A percentile compares a stretch with the other conserved stretches of the same genome.
These are phyloP conservation scores for Phaethornis superciliosus DNA, from an alignment of 2,113 vertebrate species.

Conservation along the genomic window DNA sequence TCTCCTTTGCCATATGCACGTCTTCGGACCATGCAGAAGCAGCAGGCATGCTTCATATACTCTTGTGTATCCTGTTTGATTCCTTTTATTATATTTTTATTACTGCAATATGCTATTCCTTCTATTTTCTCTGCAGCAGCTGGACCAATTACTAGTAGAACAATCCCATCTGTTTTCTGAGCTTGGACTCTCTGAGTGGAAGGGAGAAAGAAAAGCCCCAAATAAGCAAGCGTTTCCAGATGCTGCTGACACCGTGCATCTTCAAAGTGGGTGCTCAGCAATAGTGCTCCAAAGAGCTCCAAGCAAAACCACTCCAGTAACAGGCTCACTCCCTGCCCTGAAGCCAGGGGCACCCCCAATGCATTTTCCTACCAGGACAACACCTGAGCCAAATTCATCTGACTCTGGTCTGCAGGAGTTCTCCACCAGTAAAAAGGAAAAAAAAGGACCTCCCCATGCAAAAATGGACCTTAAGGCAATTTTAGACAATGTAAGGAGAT, in stretches of 20 bases:
- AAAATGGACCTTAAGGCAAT: constrained; percentile 69
- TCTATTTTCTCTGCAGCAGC: constrained; percentile 76
- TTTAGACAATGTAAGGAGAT: constrained; percentile 63
- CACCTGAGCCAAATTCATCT: neutral
- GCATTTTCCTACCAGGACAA: neutral
- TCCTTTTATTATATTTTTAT: constrained; percentile 47
- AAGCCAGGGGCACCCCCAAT: neutral
- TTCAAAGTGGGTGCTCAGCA: neutral
- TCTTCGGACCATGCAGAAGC: neutral
- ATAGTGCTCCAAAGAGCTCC: neutral
- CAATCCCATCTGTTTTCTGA: constrained; percentile 77
- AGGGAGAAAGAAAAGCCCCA: constrained; percentile 7
- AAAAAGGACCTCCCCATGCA: neutral
- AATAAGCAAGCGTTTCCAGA: neutral
- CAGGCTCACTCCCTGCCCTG: neutral
- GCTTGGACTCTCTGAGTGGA: constrained; percentile 59
- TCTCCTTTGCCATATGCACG: neutral
- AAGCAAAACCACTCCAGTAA: neutral
- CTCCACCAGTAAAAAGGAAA: neutral
- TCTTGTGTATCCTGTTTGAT: constrained; percentile 17
- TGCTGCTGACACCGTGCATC: neutral
- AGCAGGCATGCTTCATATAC: constrained; percentile 24
- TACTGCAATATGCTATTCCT: constrained; percentile 25
- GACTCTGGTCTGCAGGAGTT: neutral
- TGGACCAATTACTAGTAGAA: constrained; percentile 81